Evolutionary conservation across 2,113 vertebrate species (phyloP).

Genomic region (Cynocephalus volans): DNA sequence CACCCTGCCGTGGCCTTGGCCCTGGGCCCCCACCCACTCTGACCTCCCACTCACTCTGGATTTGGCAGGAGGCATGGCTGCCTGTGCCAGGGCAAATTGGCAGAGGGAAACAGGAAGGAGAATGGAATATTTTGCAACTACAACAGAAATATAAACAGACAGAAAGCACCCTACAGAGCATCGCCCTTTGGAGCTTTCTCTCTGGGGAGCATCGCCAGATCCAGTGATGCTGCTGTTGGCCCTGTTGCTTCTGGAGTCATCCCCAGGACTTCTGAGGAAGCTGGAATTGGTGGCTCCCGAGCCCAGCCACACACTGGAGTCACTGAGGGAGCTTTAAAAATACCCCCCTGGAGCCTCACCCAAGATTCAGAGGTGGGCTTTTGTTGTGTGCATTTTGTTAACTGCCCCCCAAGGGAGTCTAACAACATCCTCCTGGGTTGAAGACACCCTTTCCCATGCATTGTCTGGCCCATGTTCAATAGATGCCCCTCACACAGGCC

Average conservation of each 20-base stretch:
- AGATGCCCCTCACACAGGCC: not conserved
- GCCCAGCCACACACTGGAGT: not conserved
- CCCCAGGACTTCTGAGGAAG: not conserved
- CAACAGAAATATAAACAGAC: slow-evolving; percentile 19
- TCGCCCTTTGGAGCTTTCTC: not conserved
- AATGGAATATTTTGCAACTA: slow-evolving; percentile 45
- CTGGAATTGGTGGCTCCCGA: not conserved
- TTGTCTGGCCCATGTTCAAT: rapidly evolving
- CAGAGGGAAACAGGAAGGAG: slow-evolving; percentile 28
- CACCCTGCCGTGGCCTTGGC: not conserved
- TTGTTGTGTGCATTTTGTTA: not conserved
- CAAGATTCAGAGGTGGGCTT: not conserved
- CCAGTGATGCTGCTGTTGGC: rapidly evolving
- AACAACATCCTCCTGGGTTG: not conserved
- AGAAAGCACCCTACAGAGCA: not conserved
- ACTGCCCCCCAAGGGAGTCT: not conserved
- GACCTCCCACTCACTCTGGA: slow-evolving; percentile 53
- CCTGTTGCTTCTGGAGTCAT: not conserved
- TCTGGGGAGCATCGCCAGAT: not conserved
- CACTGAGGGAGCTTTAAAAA: not conserved
- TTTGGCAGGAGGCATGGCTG: slow-evolving; percentile 39
- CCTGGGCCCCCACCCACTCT: slow-evolving; percentile 1
- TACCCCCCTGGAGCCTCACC: not conserved
- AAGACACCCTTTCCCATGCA: rapidly evolving
- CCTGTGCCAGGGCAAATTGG: slow-evolving; percentile 33